These are phyloP conservation scores for Eristalis tenax DNA, from an alignment of 2,888 invertebrate species.

Conservation along the genomic window DNA sequence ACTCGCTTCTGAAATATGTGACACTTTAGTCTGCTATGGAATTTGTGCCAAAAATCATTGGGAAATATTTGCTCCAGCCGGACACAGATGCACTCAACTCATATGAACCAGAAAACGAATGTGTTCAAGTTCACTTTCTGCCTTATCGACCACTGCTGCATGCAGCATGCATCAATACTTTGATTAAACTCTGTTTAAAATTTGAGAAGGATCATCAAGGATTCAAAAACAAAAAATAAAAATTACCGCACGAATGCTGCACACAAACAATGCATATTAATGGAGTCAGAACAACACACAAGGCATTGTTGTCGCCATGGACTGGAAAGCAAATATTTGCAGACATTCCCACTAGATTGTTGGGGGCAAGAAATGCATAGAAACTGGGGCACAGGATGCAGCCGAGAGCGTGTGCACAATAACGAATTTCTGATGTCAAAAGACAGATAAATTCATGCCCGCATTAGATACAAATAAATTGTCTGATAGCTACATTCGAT, in stretches of 20 bases:
- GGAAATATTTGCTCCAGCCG: too few species aligned
- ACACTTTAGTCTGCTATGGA: too few species aligned
- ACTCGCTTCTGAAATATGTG: too few species aligned
- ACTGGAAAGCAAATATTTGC: neutral
- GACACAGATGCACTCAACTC: too few species aligned
- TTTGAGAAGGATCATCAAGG: neutral
- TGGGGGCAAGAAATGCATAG: neutral
- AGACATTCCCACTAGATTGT: neutral
- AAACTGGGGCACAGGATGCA: constrained; percentile 5
- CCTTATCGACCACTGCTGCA: too few species aligned
- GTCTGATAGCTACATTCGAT: constrained; percentile 45
- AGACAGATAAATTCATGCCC: constrained; percentile 30
- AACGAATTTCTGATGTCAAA: constrained; percentile 45
- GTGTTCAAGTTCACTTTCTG: too few species aligned
- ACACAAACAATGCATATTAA: neutral
- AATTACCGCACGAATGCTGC: neutral
- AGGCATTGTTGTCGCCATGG: neutral
- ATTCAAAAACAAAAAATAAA: neutral
- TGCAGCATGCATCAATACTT: neutral
- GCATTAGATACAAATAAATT: constrained; percentile 31
- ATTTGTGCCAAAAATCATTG: too few species aligned
- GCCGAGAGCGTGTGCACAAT: neutral
- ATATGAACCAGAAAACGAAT: too few species aligned
- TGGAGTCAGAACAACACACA: neutral
- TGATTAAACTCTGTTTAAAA: neutral